Evolutionary conservation across 2,113 vertebrate species (phyloP).

Genomic region (Coptodon rendalli): DNA sequence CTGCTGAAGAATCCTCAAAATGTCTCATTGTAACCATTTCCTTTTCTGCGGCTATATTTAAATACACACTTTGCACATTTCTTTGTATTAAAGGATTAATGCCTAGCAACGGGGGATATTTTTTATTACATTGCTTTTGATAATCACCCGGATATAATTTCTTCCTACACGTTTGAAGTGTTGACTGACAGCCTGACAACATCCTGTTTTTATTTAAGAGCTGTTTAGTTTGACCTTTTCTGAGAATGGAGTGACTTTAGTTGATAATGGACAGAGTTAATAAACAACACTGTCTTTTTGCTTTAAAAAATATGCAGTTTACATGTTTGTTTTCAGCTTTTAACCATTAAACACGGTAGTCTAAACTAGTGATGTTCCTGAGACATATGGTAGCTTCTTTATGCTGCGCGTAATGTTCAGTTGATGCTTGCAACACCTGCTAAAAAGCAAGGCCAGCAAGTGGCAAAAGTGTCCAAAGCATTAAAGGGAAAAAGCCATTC

Average conservation of each 20-base stretch:
- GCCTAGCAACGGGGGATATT: background rate
- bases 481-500: background rate
- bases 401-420: background rate
- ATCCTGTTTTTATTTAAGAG: background rate
- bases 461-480: background rate
- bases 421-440: background rate
- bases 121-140: background rate
- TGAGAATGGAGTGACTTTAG: background rate
- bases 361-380: background rate
- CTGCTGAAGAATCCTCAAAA: background rate
- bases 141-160: background rate
- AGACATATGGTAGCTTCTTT: background rate
- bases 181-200: background rate
- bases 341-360: background rate
- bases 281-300: background rate
- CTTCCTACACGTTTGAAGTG: background rate
- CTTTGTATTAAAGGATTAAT: background rate
- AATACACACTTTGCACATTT: background rate
- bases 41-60: background rate
- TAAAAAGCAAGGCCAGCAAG: background rate
- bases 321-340: background rate
- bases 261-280: background rate
- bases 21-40: background rate
- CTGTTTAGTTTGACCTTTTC: conserved; percentile 20
- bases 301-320: background rate